These are phyloP conservation scores for Chauna torquata DNA, from an alignment of 2,113 vertebrate genomes.

Conservation along the genomic window DNA sequence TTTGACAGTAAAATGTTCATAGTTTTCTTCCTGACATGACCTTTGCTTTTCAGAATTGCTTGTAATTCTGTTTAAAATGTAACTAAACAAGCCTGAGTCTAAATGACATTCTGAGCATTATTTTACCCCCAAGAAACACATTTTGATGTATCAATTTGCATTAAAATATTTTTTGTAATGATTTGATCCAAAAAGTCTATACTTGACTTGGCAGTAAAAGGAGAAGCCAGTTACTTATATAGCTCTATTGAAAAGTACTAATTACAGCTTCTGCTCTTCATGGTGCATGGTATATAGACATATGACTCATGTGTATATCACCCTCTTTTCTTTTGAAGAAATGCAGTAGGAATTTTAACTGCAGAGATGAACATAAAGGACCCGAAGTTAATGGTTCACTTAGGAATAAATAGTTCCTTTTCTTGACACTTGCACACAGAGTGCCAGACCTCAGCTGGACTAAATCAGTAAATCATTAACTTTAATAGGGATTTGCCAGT, in stretches of 20 bases:
- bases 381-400: slow-evolving; percentile 50
- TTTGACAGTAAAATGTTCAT: background rate
- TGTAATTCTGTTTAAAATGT: background rate
- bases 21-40: background rate
- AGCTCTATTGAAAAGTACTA: background rate
- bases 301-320: slow-evolving; percentile 17
- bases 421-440: slow-evolving; percentile 38
- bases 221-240: background rate
- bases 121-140: background rate
- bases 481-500: slow-evolving; percentile 57
- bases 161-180: background rate
- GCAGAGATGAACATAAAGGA: slow-evolving; percentile 52
- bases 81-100: background rate
- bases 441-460: slow-evolving; percentile 54
- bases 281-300: background rate
- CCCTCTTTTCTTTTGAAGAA: slow-evolving; percentile 35
- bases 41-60: background rate
- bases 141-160: background rate
- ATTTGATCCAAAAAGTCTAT: background rate
- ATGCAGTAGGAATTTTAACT: slow-evolving; percentile 25
- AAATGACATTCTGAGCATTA: background rate
- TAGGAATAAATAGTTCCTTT: slow-evolving; percentile 68
- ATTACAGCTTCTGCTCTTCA: slow-evolving; percentile 15
- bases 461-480: slow-evolving; percentile 51
- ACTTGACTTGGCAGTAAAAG: background rate